A percentile compares a stretch with the other conserved stretches of the same genome.
phyloP scores from a whole-genome alignment of 2,113 vertebrate genomes.

The Burhinus bistriatus region DNA sequence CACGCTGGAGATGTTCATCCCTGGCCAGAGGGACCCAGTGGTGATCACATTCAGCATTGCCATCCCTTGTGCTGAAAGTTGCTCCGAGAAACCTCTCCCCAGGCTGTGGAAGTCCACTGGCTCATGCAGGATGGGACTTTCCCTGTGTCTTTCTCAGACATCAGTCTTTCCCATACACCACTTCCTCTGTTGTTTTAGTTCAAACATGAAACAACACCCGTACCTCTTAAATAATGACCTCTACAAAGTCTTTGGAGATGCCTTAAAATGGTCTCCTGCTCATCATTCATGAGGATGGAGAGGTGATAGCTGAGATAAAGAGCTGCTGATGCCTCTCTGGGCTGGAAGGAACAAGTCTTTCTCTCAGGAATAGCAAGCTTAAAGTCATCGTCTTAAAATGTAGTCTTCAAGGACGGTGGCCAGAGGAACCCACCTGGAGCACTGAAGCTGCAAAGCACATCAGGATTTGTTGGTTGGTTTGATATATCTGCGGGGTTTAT shows the following conservation, averaged over 20 bases:
- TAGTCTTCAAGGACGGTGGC: neutral
- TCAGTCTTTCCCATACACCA: neutral
- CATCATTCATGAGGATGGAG: neutral
- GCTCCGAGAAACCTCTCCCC: neutral
- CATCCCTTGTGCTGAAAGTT: neutral
- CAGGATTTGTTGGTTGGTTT: constrained; percentile 11
- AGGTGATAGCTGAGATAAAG: neutral
- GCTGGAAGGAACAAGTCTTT: neutral
- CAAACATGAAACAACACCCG: neutral
- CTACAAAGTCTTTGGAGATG: neutral
- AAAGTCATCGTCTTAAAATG: neutral
- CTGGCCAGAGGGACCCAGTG: neutral
- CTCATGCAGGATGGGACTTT: neutral
- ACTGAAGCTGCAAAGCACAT: neutral
- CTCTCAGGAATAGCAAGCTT: neutral
- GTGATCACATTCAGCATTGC: neutral
- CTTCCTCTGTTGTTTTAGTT: neutral
- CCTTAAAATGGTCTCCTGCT: neutral
- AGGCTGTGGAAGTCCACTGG: neutral
- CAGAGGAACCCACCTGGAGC: neutral
- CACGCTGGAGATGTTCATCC: neutral
- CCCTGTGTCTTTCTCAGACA: neutral
- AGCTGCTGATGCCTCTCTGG: neutral
- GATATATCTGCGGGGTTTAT: neutral
- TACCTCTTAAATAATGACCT: neutral